Base-by-base conservation (phyloP, 2,113 vertebrate species). In the Oostethus manadensis region DNA sequence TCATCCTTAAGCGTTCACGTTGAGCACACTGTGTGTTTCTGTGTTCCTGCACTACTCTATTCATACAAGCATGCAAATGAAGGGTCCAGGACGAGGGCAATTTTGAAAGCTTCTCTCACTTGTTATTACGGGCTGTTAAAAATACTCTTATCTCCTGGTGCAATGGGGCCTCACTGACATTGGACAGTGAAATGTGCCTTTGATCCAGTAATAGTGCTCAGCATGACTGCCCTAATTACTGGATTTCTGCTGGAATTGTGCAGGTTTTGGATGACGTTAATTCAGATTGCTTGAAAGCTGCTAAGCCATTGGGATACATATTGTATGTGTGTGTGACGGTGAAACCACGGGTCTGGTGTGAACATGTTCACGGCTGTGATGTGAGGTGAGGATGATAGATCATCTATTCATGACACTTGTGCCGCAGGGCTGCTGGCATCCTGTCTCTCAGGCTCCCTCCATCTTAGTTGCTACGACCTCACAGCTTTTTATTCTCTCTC, bases 321-420 rank as follows among this genome's bases (percentile, higher is more conserved):
- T 29, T 47, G 67, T 40, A 6, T 26, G 43, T 33, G 68, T 33
- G 62, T 26, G 53, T 11, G 47, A 17, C 20, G 78, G 71, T 76
- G 75, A 78, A 83, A 79, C 83, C 80, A 60, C 57, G 23, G 66
- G 62, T 78, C 78, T 83, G 70, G 70, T 79, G 78, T 81, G 76
- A 81, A 71, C 77, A 69, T 76, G 77, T 67, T 78, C 82, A 83
- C 82, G 79, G 82, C 80, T 71, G 76, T 76, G 79, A 75, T 75
- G 80, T 26, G 62, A 83, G 74, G 80, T 81, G 78, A 73, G 55
- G 70, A 83, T 71, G 70, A 74, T 69, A 74, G 79, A 81, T 85
- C 79, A 75, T 82, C 62, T 68, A 63, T 73, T 78, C 68, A 56
- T 20, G 49, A 78, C 79, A 77, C 70, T 67, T 69, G 38, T 77